These are phyloP conservation scores for Entomobrya multifasciata DNA, from an alignment of 2,888 invertebrate genomes.

Conservation along the genomic window DNA sequence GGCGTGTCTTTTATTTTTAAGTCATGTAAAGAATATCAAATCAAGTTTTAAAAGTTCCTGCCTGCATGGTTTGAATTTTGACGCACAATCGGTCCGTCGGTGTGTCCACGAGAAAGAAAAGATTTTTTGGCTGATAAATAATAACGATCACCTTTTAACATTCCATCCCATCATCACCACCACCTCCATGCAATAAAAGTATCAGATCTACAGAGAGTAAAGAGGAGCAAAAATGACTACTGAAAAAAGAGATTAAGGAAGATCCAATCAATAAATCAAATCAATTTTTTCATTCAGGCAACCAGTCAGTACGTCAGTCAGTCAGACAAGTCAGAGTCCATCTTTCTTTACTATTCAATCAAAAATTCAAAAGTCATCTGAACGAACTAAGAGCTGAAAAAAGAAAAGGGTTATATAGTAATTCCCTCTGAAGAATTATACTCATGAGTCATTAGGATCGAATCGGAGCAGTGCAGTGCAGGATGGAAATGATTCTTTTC, in stretches of 20 bases:
- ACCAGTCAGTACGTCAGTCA: not conserved
- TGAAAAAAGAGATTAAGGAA: not conserved
- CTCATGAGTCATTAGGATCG: not conserved
- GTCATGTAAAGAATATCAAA: not conserved
- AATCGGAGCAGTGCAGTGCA: too few species aligned
- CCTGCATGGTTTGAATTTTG: too few species aligned
- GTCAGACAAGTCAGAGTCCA: not conserved
- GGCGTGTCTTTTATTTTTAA: slow-evolving; percentile 11
- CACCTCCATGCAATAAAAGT: not conserved
- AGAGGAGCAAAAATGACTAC: not conserved
- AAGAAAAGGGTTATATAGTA: not conserved
- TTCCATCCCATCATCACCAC: slow-evolving; percentile 17
- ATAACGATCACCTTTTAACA: slow-evolving; percentile 62
- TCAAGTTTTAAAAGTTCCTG: not conserved
- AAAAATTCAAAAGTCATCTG: slow-evolving; percentile 28
- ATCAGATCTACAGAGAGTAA: not conserved
- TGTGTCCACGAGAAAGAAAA: not conserved
- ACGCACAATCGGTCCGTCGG: not conserved
- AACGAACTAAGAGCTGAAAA: not conserved
- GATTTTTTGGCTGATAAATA: slow-evolving; percentile 21
- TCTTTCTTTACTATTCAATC: slow-evolving; percentile 7
- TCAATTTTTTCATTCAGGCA: slow-evolving; percentile 10
- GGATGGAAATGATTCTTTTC: not conserved
- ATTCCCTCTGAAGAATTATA: slow-evolving; percentile 1
- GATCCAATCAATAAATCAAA: slow-evolving; percentile 61